phyloP scores from a whole-genome alignment of 1,140 invertebrate species.

The Acromyrmex echinatior region DNA sequence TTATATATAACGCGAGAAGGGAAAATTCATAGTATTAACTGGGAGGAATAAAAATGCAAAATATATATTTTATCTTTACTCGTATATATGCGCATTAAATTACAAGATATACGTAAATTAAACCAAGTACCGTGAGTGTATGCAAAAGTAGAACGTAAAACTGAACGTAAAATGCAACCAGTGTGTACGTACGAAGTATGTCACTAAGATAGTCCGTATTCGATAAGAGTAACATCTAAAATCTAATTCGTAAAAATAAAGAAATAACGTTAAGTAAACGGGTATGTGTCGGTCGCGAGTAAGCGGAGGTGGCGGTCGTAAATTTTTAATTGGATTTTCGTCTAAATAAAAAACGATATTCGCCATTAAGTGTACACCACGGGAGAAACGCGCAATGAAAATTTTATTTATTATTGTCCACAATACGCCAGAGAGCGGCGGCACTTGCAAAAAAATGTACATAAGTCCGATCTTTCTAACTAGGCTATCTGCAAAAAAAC shows the following conservation, averaged over 20 bases:
- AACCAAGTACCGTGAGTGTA: constrained; percentile 78
- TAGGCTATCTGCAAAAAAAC: constrained; percentile 72
- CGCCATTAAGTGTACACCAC: constrained; percentile 50
- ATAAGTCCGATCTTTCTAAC: constrained; percentile 79
- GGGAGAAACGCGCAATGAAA: constrained; percentile 68
- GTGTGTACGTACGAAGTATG: constrained; percentile 77
- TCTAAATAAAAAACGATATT: constrained; percentile 40
- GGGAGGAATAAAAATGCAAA: constrained; percentile 80
- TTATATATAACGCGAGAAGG: constrained; percentile 72
- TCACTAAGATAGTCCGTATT: constrained; percentile 76
- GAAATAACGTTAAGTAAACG: constrained; percentile 77
- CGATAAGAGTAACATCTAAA: constrained; percentile 77
- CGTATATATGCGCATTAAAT: constrained; percentile 81
- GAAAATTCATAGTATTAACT: constrained; percentile 70
- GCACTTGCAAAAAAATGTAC: constrained; percentile 83
- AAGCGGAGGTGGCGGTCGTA: constrained; percentile 74
- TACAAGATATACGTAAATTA: constrained; percentile 75
- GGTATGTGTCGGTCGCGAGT: constrained; percentile 79
- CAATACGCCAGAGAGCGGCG: constrained; percentile 62
- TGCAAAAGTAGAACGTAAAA: constrained; percentile 73
- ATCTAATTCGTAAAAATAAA: constrained; percentile 75
- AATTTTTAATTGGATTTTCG: constrained; percentile 65
- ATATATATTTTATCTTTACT: constrained; percentile 86
- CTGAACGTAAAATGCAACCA: constrained; percentile 41
- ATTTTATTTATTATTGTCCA: constrained; percentile 61